Conservation (phyloP, 2,888 invertebrate genomes). For the Dichetophora obliterata region DNA sequence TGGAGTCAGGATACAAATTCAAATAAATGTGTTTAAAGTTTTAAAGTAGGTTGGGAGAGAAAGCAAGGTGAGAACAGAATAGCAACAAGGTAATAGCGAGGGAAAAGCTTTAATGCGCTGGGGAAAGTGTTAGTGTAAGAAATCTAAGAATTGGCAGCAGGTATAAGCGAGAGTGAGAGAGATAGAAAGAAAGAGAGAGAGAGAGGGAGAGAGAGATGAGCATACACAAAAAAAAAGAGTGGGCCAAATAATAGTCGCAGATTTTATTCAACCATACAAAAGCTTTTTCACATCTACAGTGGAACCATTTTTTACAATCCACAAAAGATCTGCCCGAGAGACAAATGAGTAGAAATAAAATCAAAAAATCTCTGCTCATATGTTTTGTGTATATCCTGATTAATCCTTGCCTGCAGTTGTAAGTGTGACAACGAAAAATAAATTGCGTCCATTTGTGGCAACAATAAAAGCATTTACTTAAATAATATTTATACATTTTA, state of each 20-base stretch:
- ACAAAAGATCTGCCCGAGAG: constrained; percentile 38
- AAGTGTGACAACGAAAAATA: constrained; percentile 49
- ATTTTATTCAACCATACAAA: neutral
- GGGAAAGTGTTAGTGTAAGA: neutral
- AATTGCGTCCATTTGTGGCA: constrained; percentile 49
- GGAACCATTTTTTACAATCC: constrained; percentile 31
- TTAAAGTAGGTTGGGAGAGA: neutral
- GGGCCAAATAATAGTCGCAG: too few relatives aligned
- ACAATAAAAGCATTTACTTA: constrained; percentile 39
- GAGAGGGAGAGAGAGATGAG: neutral
- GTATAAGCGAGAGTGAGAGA: neutral
- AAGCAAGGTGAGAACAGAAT: neutral
- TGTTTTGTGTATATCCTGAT: constrained; percentile 22
- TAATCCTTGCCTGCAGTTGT: constrained; percentile 31
- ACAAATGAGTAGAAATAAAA: neutral
- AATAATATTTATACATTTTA: constrained; percentile 23
- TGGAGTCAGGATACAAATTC: neutral
- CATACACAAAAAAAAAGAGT: neutral
- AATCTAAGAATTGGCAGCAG: neutral
- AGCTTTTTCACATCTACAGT: neutral
- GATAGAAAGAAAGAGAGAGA: constrained; percentile 20
- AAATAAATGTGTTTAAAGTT: neutral
- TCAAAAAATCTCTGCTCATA: constrained; percentile 39
- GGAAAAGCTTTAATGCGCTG: too few relatives aligned
- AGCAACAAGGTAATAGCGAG: too few relatives aligned